Conservation (phyloP, 2,888 invertebrate genomes). For the Petrolisthes cinctipes region DNA sequence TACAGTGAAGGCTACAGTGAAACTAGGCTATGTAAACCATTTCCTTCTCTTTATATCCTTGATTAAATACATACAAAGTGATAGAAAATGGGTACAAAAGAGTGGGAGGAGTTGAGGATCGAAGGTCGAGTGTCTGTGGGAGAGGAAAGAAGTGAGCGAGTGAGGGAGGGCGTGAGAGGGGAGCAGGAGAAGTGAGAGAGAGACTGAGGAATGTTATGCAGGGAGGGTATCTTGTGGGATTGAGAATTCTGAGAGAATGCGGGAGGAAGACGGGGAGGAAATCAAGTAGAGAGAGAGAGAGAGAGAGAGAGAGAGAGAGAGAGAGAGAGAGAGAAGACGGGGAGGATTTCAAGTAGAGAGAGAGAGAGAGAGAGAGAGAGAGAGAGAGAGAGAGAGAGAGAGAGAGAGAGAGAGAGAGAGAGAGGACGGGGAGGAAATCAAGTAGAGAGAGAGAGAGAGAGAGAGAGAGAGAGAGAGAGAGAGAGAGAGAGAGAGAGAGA, state of each 20-base stretch:
- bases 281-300: neutral
- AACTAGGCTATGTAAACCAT: too few species aligned
- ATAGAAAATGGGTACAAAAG: too few species aligned
- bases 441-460: neutral
- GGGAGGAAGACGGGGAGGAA: neutral
- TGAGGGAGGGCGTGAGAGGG: too few species aligned
- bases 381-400: neutral
- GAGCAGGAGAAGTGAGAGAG: too few species aligned
- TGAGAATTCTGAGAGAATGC: neutral
- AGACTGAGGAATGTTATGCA: too few species aligned
- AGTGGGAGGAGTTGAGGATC: too few species aligned
- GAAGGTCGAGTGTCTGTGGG: too few species aligned
- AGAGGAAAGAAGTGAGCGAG: too few species aligned
- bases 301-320: neutral
- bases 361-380: neutral
- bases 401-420: neutral
- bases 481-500: neutral
- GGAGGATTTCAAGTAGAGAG: neutral
- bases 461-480: slow-evolving; percentile 4
- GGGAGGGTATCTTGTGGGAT: too few species aligned
- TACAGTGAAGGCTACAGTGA: too few species aligned
- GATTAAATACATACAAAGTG: too few species aligned
- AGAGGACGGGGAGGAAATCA: neutral
- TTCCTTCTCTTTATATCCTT: too few species aligned
- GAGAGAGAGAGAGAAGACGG: neutral